Evolutionary conservation across 1,140 invertebrate species (phyloP), one percentile per base, ranked within the genome.

Genomic region (Periplaneta americana): DNA sequence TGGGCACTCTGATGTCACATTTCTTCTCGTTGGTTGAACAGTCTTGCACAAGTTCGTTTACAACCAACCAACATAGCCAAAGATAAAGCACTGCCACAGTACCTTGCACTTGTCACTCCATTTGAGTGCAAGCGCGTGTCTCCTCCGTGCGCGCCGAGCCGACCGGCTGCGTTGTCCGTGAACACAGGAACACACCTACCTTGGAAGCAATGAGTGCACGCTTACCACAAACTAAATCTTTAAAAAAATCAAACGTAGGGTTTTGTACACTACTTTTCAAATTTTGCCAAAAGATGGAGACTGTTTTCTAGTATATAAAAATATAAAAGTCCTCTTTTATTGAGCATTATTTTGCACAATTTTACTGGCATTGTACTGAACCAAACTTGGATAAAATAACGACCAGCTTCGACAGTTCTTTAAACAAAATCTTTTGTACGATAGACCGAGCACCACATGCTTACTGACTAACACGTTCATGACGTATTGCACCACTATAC

Each of bases 101-200:
- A 92, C 91, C 91, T 92, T 89, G 90, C 89, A 91, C 90, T 88
- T 88, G 89, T 89, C 90, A 87, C 90, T 91, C 90, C 81, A 89
- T 89, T 91, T 90, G 90, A 91, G 89, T 87, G 90, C 90, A 88
- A 88, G 88, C 91, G 87, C 89, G 89, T 87, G 90, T 89, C 86
- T 87, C 86, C 76, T 78, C 76, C 76, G 28, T 39, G 76, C 28
- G 76, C 34, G 39, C 36, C 76, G 78, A 75, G 66, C 77, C 82
- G 32, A 36, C 36, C 66, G 80, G 87, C 86, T 86, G 88, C 34
- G 76, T 28, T 85, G 85, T 86, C 85, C 87, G 89, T 90, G 89
- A 90, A 90, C 88, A 90, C 89, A 90, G 89, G 89, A 90, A 87
- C 87, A 87, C 85, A 76, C 79, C 79, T 78, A 79, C 34, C 48